phyloP scores from a whole-genome alignment of 1,140 invertebrate genomes.

The Asbolus verrucosus region DNA sequence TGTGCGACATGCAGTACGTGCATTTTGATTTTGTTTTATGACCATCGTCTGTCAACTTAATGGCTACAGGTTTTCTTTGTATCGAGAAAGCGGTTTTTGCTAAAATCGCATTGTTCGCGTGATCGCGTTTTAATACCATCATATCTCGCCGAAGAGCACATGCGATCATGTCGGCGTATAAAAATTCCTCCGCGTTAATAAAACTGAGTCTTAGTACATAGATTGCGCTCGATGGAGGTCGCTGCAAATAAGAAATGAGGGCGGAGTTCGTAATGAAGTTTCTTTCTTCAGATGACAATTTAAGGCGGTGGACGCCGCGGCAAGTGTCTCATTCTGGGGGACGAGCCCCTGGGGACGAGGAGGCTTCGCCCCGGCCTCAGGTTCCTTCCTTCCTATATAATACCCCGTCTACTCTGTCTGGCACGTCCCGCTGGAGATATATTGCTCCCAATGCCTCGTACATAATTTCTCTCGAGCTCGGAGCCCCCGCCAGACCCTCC shows the following conservation, averaged over 20 bases:
- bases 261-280: conserved; percentile 60
- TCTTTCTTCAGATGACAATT: conserved; percentile 63
- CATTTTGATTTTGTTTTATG: conserved; percentile 58
- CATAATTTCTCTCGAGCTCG: conserved; percentile 64
- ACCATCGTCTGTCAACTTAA: conserved; percentile 56
- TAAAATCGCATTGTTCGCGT: conserved; percentile 52
- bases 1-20: conserved; percentile 57
- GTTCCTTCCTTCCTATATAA: conserved; percentile 63
- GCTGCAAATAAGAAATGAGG: too few species aligned
- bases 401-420: conserved; percentile 63
- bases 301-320: conserved; percentile 60
- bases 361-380: conserved; percentile 57
- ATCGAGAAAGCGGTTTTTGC: conserved; percentile 51
- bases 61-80: conserved; percentile 55
- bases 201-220: too few species aligned
- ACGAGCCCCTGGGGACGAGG: conserved; percentile 61
- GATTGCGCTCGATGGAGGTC: too few species aligned
- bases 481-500: conserved; percentile 49
- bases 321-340: conserved; percentile 63
- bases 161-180: conserved; percentile 12
- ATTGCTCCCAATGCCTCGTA: conserved; percentile 65
- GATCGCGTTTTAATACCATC: conserved; percentile 45
- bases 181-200: conserved; percentile 17
- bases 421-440: conserved; percentile 64
- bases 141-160: conserved; percentile 28